Conservation (phyloP, 2,888 invertebrate genomes). For the Capitulum mitella region DNA sequence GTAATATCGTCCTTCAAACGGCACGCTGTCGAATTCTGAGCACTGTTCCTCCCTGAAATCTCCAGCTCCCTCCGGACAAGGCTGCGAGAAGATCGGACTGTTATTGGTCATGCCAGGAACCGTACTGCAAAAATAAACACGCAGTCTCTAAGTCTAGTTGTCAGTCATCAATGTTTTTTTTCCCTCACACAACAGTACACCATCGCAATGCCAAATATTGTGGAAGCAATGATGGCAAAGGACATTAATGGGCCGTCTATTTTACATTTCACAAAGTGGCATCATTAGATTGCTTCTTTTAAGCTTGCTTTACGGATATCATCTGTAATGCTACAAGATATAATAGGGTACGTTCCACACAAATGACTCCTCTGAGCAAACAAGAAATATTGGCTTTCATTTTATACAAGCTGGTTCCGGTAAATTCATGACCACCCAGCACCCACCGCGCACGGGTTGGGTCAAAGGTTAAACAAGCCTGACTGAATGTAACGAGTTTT, state of each 20-base stretch:
- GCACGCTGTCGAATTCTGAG: conserved; percentile 66
- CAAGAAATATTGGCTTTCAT: background rate
- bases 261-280: too few species aligned
- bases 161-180: too few species aligned
- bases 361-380: too few species aligned
- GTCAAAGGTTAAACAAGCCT: background rate
- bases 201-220: background rate
- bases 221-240: background rate
- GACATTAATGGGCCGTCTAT: background rate
- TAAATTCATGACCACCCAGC: background rate
- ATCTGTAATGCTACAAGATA: too few species aligned
- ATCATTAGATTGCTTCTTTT: too few species aligned
- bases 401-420: background rate
- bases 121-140: too few species aligned
- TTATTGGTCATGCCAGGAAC: background rate
- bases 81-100: conserved; percentile 47
- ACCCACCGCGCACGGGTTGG: background rate
- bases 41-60: conserved; percentile 90
- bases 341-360: too few species aligned
- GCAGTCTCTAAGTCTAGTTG: too few species aligned
- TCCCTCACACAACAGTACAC: conserved; percentile 4
- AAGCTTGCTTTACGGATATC: too few species aligned
- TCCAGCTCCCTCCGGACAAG: conserved; percentile 64
- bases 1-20: conserved; percentile 73
- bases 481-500: background rate